Conservation (phyloP, 37 sponge, comb jelly and placozoan species). For the Ephydatia muelleri region DNA sequence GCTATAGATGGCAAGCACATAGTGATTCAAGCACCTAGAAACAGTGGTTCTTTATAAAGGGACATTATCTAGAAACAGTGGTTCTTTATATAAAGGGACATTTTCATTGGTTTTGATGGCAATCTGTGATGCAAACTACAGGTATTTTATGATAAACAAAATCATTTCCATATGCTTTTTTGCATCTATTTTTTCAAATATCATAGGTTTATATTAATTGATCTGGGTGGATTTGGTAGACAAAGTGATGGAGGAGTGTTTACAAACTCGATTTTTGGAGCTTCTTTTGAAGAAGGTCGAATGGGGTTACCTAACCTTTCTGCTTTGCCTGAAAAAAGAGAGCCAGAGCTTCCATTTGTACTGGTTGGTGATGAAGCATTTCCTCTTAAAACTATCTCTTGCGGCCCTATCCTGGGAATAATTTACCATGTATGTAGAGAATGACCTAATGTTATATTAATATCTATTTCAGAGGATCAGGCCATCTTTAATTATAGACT, state of each 20-base stretch:
- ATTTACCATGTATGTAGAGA: constrained; percentile 8
- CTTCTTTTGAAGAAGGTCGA: constrained; percentile 12
- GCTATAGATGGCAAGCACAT: constrained; percentile 55
- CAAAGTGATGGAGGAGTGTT: constrained; percentile 57
- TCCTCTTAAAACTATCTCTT: constrained; percentile 27
- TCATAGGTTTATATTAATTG: constrained; percentile 37
- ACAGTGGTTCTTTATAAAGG: no score
- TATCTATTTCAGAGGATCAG: background rate
- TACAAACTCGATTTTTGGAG: constrained; percentile 35
- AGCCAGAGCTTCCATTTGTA: background rate
- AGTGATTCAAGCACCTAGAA: constrained; percentile 40
- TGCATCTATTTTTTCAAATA: constrained; percentile 29
- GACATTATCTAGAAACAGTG: no score
- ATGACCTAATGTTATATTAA: background rate
- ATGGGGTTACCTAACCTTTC: constrained; percentile 10
- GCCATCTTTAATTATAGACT: constrained; percentile 26
- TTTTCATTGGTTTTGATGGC: no score
- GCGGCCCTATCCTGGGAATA: constrained; percentile 40
- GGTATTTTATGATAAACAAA: no score
- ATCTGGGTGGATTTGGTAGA: constrained; percentile 44
- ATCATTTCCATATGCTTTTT: no score
- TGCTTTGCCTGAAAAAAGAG: constrained; percentile 1
- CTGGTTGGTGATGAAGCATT: constrained; percentile 44
- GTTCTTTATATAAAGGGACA: no score
- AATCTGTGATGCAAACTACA: no score